These are phyloP conservation scores for Callionymus lyra DNA, from an alignment of 2,113 vertebrate genomes.

Conservation along the genomic window DNA sequence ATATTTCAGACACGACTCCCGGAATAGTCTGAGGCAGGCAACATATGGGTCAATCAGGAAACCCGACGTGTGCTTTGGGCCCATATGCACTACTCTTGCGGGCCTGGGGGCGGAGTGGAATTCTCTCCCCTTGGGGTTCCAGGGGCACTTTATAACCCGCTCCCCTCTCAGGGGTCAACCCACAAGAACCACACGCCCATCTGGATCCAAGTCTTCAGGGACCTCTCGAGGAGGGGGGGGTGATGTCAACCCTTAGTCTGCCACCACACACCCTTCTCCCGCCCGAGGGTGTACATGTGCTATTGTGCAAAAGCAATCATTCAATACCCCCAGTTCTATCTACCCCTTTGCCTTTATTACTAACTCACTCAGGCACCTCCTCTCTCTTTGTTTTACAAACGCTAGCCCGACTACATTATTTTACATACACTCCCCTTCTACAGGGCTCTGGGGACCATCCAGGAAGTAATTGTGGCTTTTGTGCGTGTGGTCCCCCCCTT, in stretches of 20 bases:
- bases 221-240: slow-evolving; percentile 15
- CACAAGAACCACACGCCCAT: slow-evolving; percentile 37
- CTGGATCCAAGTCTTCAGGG: slow-evolving; percentile 29
- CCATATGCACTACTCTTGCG: neutral
- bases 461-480: slow-evolving; percentile 63
- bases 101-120: neutral
- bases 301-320: slow-evolving; percentile 50
- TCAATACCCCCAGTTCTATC: slow-evolving; percentile 15
- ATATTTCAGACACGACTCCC: no score
- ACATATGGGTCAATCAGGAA: slow-evolving; percentile 8
- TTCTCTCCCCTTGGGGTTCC: slow-evolving; percentile 15
- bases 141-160: slow-evolving; percentile 19
- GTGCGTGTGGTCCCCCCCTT: slow-evolving; percentile 35
- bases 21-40: neutral
- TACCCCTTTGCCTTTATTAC: no score
- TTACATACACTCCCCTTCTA: slow-evolving; percentile 61
- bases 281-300: slow-evolving; percentile 45
- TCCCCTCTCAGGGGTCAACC: slow-evolving; percentile 21
- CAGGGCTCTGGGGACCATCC: slow-evolving; percentile 50
- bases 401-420: slow-evolving; percentile 58
- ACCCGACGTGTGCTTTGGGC: slow-evolving; percentile 5
- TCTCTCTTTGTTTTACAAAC: slow-evolving; percentile 62
- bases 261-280: slow-evolving; percentile 21
- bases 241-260: slow-evolving; percentile 25
- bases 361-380: neutral